Conservation (phyloP, 1,140 invertebrate species). For the Heliconius hermathena region DNA sequence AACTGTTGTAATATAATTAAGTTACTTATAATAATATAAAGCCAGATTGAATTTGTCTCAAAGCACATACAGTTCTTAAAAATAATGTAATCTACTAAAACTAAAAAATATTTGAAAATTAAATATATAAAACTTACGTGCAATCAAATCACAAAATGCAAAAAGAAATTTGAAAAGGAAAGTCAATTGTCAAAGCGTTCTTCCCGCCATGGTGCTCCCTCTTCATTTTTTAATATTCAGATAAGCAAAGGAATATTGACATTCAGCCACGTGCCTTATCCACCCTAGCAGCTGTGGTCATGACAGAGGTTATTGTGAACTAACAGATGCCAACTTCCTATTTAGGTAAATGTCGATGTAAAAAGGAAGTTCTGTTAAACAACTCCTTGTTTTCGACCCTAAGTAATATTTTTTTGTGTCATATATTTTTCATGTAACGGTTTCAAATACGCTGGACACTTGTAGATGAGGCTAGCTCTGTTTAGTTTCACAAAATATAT, state of each 20-base stretch:
- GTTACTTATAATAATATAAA: too few relatives aligned
- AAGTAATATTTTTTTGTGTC: neutral
- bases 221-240: conserved; percentile 47
- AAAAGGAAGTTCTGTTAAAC: conserved; percentile 32
- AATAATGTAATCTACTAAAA: too few relatives aligned
- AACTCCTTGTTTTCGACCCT: conserved; percentile 22
- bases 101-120: neutral
- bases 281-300: conserved; percentile 52
- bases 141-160: neutral
- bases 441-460: neutral
- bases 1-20: too few relatives aligned
- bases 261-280: conserved; percentile 59
- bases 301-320: conserved; percentile 52
- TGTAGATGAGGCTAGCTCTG: neutral
- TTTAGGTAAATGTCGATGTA: conserved; percentile 46
- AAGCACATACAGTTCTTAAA: too few relatives aligned
- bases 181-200: conserved; percentile 20
- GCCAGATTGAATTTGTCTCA: too few relatives aligned
- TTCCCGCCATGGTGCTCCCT: conserved; percentile 18
- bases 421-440: neutral
- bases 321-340: conserved; percentile 63
- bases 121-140: neutral
- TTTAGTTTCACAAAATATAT: neutral
- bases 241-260: conserved; percentile 55
- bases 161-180: neutral